Evolutionary conservation across 2,797 vertebrate species (phyloP).

Genomic region (Calcarius lapponicus): DNA sequence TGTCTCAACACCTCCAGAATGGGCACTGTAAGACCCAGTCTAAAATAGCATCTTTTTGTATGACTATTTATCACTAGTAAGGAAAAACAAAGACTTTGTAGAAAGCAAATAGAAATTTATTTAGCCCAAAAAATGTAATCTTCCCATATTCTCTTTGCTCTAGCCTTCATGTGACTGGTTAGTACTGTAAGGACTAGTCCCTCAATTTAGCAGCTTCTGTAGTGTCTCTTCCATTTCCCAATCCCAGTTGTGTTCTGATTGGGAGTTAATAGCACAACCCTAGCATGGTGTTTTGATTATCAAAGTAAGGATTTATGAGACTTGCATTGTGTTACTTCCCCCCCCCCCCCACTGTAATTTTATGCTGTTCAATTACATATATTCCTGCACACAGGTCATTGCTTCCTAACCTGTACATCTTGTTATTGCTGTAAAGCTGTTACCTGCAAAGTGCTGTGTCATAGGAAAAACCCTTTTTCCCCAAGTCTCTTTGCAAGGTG

Average conservation of each 20-base stretch:
- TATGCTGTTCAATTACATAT: neutral
- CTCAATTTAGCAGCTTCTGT: neutral
- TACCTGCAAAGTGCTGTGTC: neutral
- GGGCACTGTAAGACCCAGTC: neutral
- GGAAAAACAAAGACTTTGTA: neutral
- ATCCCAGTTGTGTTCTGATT: fast-evolving
- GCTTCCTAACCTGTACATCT: neutral
- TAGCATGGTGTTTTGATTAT: neutral
- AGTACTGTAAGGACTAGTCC: neutral
- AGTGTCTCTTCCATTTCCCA: neutral
- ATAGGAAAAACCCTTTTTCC: neutral
- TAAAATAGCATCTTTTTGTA: neutral
- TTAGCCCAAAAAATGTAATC: neutral
- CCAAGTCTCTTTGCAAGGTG: neutral
- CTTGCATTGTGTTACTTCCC: neutral
- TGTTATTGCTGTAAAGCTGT: neutral
- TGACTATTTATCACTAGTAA: neutral
- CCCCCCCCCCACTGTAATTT: neutral
- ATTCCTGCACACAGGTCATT: neutral
- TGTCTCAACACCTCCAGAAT: neutral
- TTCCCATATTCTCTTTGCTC: neutral
- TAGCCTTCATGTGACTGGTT: neutral
- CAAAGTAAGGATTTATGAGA: neutral
- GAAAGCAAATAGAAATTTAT: neutral
- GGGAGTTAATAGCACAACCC: neutral